Base-by-base conservation (phyloP, 1,140 invertebrate species). In the Pachypeltis micranthus region DNA sequence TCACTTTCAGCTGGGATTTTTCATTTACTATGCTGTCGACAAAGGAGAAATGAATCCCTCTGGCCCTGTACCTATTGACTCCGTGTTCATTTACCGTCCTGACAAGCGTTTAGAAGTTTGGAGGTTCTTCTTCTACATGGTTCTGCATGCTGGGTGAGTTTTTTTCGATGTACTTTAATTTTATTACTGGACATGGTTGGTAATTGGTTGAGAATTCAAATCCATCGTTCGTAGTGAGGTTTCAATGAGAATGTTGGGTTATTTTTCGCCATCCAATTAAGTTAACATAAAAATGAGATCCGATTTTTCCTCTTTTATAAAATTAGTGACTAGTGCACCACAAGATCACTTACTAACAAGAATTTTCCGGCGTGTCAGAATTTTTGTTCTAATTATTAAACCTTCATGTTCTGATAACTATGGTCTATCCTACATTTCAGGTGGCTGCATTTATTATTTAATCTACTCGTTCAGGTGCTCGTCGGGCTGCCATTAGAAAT, bases 361-460 rank as follows among this genome's bases (percentile, higher is more conserved):
- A 12, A 7, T 7, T 26, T 59, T 12, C 26, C 29, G 16, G 3
- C 29, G 44, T 16, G 29, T 12, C 31, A 54, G 44, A 7, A 12
- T 39, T 39, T 39, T 39, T 39, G n/a, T 39, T 10, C 16, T 58
- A 59, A 57, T 59, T 12, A 59, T 27, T 27, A 16, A 10, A 27
- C 7, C 16, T 51, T 54, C 51, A 54, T 54, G 7, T 54, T n/a
- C 21, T 10, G 16, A 21, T 2, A 28, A 2, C 3, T 31, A 14
- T 59, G 2, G 1, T n/a, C n/a, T n/a, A n/a, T n/a, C n/a, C n/a
- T n/a, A n/a, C n/a, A n/a, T n/a, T 58, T 59, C 79, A 91, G 88
- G 72, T 97, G 93, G 92, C 81, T 96, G 57, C 93, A 96, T 77
- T 79, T 97, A 66, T 83, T 92, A 25, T 96, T 96, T 80, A 97